Percentiles rank a stretch among this genome's conserved stretches.
Evolutionary conservation across 2,797 vertebrate species (phyloP).

Genomic region (Xerus rutilus): DNA sequence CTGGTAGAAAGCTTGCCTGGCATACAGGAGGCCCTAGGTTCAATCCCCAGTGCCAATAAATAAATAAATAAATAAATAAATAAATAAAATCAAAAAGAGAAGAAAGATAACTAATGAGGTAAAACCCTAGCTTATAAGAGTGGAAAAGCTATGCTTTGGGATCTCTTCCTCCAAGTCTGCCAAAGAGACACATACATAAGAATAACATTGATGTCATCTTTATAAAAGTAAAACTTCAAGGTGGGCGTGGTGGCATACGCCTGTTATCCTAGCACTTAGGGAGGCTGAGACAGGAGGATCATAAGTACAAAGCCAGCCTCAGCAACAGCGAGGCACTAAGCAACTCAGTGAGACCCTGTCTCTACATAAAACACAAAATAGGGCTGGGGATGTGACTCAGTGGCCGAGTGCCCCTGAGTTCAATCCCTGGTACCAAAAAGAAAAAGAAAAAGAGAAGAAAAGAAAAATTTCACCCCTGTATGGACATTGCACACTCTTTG

Average conservation of each 20-base stretch:
- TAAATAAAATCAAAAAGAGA: background rate
- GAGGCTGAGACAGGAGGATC: no score
- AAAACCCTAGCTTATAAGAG: background rate
- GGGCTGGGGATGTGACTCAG: no score
- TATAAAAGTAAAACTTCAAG: background rate
- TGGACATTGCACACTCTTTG: background rate
- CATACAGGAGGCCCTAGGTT: background rate
- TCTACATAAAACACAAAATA: no score
- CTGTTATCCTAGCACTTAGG: no score
- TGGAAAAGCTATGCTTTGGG: background rate
- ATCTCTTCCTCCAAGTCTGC: background rate
- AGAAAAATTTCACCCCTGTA: background rate
- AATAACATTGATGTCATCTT: background rate
- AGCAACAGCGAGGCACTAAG: no score
- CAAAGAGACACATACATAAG: background rate
- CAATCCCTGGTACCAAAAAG: no score
- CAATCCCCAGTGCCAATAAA: background rate
- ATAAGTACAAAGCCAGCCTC: no score
- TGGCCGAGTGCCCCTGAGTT: no score
- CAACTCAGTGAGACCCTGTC: no score
- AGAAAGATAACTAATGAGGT: background rate
- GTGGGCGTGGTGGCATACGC: no score
- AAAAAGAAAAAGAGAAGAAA: background rate
- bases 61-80: background rate
- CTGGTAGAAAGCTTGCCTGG: background rate